Conservation (phyloP, 2,113 vertebrate species). For the Albula goreensis region DNA sequence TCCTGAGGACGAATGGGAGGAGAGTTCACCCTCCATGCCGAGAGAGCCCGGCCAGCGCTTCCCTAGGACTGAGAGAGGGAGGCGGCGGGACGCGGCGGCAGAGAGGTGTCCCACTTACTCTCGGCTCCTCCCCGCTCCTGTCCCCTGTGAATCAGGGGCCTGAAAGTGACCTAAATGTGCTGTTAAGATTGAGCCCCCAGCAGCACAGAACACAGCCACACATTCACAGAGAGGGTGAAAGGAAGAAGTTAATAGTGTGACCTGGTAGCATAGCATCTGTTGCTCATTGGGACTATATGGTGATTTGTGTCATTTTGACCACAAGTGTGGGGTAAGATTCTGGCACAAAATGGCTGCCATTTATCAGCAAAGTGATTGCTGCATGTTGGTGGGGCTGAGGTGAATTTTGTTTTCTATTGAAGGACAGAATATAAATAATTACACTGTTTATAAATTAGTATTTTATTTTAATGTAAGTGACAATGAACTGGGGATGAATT, state of each 20-base stretch:
- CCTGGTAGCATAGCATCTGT: not conserved
- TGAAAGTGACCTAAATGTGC: slow-evolving; percentile 44
- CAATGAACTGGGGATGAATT: too few relatives aligned
- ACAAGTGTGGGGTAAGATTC: not conserved
- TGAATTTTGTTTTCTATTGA: not conserved
- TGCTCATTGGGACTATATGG: not conserved
- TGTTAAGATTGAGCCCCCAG: not conserved
- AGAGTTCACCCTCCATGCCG: slow-evolving; percentile 8
- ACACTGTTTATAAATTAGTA: not conserved
- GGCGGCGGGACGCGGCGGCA: not conserved
- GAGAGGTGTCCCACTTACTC: slow-evolving; percentile 47
- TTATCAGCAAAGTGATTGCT: not conserved
- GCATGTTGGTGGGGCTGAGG: not conserved
- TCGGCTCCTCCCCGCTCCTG: slow-evolving; percentile 35
- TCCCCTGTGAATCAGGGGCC: slow-evolving; percentile 33
- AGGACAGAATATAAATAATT: not conserved
- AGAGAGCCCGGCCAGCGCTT: not conserved
- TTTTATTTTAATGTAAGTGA: too few relatives aligned
- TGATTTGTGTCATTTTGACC: not conserved
- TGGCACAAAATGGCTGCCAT: not conserved
- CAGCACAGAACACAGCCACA: not conserved
- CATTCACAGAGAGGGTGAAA: not conserved
- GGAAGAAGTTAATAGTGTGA: not conserved
- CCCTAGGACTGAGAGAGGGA: not conserved
- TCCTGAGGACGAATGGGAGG: slow-evolving; percentile 66